Base-by-base conservation (phyloP, 2,888 invertebrate species). In the Agrochola circellaris region DNA sequence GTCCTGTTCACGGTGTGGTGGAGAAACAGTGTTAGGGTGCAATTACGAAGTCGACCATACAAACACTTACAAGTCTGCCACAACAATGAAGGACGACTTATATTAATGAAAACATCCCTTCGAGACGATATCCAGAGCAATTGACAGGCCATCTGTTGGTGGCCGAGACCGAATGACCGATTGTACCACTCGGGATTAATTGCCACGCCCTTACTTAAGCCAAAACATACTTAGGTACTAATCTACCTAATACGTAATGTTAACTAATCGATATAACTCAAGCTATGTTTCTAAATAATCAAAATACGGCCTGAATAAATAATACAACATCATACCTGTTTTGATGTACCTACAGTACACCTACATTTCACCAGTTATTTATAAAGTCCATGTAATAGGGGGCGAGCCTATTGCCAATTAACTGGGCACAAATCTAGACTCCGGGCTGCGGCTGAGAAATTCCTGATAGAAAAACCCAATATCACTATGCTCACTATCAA, bases 41-140 rank as follows among this genome's bases (percentile, higher is more conserved):
- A 15, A 26, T 62, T 68, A 56, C 7, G 1, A n/a, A n/a, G 1
- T 34, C 2, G 17, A n/a, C 17, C 34, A 15, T 54, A 61, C 5
- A 61, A 77, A 79, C 48, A 58, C 58, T 51, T 51, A 38, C 7
- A 45, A 42, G 23, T 6, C 51, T 26, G 20, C 13, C 45, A 20
- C 54, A 74, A 48, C 20, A 56, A 74, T 62, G 54, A 34, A 38
- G 30, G 7, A n/a, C 30, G 81, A 74, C 60, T 38, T 74, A 42
- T 56, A 79, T 79, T 81, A 80, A 69, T 80, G 65, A 82, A 56
- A 34, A 60, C 11, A 51, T 42, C 48, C 60, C 69, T 77, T 48
- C 17, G 23, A 34, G 45, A 64, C 65, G 65, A 61, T 48, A 77
- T 65, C 77, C 38, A 75, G 58, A 73, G 26, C 23, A 45, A 68